phyloP scores from a whole-genome alignment of 2,888 invertebrate genomes.

The Ditylenchus weischeri region DNA sequence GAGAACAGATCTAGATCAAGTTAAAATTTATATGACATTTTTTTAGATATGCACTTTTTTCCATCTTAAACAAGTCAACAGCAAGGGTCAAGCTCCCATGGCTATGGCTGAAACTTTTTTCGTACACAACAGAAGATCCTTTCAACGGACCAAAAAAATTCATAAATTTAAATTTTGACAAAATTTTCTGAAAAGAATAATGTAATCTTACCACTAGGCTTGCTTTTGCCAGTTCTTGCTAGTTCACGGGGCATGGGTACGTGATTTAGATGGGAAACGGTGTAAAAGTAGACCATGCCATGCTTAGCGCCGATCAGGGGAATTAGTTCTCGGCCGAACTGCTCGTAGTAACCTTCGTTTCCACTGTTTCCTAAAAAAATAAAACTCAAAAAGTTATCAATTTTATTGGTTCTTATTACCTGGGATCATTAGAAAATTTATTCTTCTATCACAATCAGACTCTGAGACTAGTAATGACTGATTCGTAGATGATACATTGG shows the following conservation, averaged over 20 bases:
- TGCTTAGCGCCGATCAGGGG: constrained; percentile 31
- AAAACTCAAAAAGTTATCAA: too few species aligned
- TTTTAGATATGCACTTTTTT: too few species aligned
- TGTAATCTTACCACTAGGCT: constrained; percentile 7
- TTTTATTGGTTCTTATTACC: neutral
- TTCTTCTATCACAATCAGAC: neutral
- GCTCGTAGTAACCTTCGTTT: constrained; percentile 46
- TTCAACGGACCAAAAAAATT: too few species aligned
- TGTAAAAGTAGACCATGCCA: constrained; percentile 19
- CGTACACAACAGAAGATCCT: too few species aligned
- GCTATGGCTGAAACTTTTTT: too few species aligned
- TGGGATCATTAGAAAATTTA: constrained; percentile 10
- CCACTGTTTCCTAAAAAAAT: constrained; percentile 39
- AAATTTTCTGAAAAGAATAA: too few species aligned
- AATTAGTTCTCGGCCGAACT: constrained; percentile 34
- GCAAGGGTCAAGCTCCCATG: too few species aligned
- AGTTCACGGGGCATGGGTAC: constrained; percentile 34
- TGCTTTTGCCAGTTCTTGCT: constrained; percentile 10
- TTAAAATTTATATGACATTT: too few species aligned
- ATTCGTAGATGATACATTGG: neutral
- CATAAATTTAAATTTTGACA: too few species aligned
- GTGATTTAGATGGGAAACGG: constrained; percentile 42
- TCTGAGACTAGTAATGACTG: too few species aligned
- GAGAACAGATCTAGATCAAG: constrained; percentile 39
- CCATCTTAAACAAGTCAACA: too few species aligned